Percentiles rank a stretch among this genome's conserved stretches.
Evolutionary conservation across 2,888 invertebrate genomes (phyloP).

Genomic region (Linyphia triangularis): DNA sequence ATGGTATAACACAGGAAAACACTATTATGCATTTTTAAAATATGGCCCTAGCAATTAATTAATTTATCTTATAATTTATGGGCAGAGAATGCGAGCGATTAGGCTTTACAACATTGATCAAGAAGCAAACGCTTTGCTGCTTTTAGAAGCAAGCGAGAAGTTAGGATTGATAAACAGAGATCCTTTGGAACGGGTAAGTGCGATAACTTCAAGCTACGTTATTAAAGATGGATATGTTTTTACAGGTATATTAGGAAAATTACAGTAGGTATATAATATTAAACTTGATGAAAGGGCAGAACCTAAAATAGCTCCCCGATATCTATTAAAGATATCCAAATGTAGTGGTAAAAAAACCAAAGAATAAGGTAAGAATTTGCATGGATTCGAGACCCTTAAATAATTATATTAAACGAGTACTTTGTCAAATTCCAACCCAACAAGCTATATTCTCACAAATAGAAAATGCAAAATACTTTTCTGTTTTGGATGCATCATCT

Average conservation of each 20-base stretch:
- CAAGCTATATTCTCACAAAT: slow-evolving; percentile 26
- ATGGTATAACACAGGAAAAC: no score
- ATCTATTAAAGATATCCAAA: slow-evolving; percentile 27
- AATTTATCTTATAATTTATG: no score
- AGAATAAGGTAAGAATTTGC: slow-evolving; percentile 31
- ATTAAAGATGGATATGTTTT: not conserved
- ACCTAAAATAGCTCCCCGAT: not conserved
- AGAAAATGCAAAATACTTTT: slow-evolving; percentile 15
- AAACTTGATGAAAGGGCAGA: not conserved
- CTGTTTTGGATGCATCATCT: slow-evolving; percentile 46
- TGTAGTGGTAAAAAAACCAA: slow-evolving; percentile 44
- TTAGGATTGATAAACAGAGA: not conserved
- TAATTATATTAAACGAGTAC: slow-evolving; percentile 22
- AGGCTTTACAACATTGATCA: no score
- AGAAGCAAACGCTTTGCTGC: not conserved
- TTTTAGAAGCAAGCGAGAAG: not conserved
- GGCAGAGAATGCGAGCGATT: no score
- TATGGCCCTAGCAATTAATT: no score
- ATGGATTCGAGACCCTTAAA: slow-evolving; percentile 50
- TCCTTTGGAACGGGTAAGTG: not conserved
- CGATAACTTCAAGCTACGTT: not conserved
- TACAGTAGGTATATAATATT: slow-evolving; percentile 5
- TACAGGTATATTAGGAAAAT: not conserved
- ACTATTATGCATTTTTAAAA: no score
- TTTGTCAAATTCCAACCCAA: slow-evolving; percentile 42